phyloP scores from a whole-genome alignment of 2,888 invertebrate genomes.

The Acleris emargana region DNA sequence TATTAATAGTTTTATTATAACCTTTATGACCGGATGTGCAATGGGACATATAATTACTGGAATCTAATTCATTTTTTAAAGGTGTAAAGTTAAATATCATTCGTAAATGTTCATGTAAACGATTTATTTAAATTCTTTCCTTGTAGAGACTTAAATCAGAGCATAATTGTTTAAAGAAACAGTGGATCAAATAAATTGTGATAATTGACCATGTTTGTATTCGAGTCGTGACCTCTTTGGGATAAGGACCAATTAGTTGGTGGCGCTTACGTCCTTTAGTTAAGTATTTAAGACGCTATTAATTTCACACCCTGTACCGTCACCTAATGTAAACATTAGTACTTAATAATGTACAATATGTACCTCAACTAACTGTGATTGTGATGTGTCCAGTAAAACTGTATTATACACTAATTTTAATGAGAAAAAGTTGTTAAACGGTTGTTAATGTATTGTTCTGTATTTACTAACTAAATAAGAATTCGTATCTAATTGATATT shows the following conservation, averaged over 20 bases:
- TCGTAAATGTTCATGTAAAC: no score
- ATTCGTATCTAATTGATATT: neutral
- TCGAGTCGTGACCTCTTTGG: neutral
- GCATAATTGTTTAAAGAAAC: neutral
- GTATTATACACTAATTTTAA: conserved; percentile 27
- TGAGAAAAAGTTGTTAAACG: conserved; percentile 55
- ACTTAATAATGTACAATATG: conserved; percentile 62
- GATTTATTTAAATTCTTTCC: no score
- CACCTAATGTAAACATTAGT: conserved; percentile 6
- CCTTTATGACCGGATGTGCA: no score
- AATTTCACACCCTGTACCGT: neutral
- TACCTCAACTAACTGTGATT: conserved; percentile 81
- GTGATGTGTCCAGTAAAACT: conserved; percentile 39
- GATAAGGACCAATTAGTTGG: neutral
- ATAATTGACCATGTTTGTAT: conserved; percentile 15
- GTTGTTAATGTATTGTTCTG: conserved; percentile 49
- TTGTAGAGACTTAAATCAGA: no score
- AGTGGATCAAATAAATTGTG: conserved; percentile 18
- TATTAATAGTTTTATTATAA: neutral
- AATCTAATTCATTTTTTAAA: no score
- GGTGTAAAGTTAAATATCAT: no score
- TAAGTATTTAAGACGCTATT: conserved; percentile 3
- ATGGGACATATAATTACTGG: no score
- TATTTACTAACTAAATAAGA: conserved; percentile 38
- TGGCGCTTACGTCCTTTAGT: neutral